A percentile compares a stretch with the other conserved stretches of the same genome.
These are phyloP conservation scores for Lathronympha strigana DNA, from an alignment of 2,888 invertebrate species.

Conservation along the genomic window DNA sequence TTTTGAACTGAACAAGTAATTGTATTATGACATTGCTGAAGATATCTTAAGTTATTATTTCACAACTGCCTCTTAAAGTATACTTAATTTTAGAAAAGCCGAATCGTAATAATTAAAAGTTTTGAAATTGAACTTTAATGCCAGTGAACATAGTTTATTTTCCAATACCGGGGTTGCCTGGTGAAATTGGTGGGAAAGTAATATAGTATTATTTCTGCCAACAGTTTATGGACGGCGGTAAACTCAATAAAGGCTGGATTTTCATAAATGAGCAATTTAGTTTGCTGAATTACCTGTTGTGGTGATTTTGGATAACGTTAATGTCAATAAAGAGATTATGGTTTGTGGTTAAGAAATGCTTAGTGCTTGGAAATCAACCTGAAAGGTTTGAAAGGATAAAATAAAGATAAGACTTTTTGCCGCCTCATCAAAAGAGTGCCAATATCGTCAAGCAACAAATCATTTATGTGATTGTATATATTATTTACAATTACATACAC, in stretches of 20 bases:
- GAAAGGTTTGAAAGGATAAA: too few relatives aligned
- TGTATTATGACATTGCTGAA: not conserved
- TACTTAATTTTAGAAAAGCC: constrained; percentile 6
- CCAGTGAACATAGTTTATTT: not conserved
- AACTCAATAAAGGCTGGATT: constrained; percentile 54
- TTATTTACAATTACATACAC: too few relatives aligned
- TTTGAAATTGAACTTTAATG: not conserved
- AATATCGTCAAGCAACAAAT: too few relatives aligned
- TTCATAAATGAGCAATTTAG: constrained; percentile 54
- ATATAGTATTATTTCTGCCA: constrained; percentile 51
- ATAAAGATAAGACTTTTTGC: too few relatives aligned
- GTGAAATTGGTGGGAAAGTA: not conserved
- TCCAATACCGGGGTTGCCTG: not conserved
- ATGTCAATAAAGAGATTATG: not conserved
- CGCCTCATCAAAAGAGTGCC: too few relatives aligned
- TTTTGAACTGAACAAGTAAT: not conserved
- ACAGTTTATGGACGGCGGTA: constrained; percentile 52
- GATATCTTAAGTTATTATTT: constrained; percentile 18
- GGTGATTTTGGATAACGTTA: constrained; percentile 43
- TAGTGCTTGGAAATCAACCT: too few relatives aligned
- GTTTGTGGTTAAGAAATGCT: not conserved
- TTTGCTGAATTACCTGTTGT: constrained; percentile 51
- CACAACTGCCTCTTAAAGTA: constrained; percentile 9
- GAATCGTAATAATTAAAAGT: not conserved
- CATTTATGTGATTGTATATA: too few relatives aligned